Base-by-base conservation (phyloP, 2,888 invertebrate species). In the Geotrupes spiniger region DNA sequence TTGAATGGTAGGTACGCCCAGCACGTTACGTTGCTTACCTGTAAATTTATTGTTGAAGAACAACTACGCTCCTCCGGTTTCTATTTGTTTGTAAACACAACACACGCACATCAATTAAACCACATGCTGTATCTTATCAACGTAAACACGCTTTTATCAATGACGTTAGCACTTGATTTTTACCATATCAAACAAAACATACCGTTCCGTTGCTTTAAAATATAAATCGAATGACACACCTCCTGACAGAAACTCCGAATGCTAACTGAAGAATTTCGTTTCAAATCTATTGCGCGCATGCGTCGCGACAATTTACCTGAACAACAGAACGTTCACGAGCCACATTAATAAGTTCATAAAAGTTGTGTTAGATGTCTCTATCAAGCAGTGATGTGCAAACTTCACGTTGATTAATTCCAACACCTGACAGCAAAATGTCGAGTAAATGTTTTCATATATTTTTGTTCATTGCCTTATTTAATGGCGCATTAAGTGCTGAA, bases 201-300 rank as follows among this genome's bases (percentile, higher is more conserved):
- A 21, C 2, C 33, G 33, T 33, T 9, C 33, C n/a, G 29, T 29
- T 11, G 9, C 11, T 12, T 33, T 14, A 33, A 12, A 33, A 14
- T 14, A 9, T 33, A 33, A 10, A 10, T 12, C 33, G 11, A 14
- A 33, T 33, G 1, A 38, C 46, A 37, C 41, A 45, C 29, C 50
- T 37, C 6, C 42, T 5, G 36, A n/a, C n/a, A 11, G 11, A 14
- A 37, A n/a, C 15, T 16, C 28, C 42, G 33, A 21, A 46, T 50
- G 50, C 45, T 37, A 50, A 50, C 50, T 50, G 46, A 50, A 50
- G 42, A 46, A 36, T 36, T 21, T 21, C 21, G 6, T 21, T 21
- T 21, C 6, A 21, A 21, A 21, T 21, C 21, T 21, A 4, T 6
- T 21, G 6, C 4, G 21, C 21, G 21, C 21, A 21, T 21, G 21